Evolutionary conservation across 2,113 vertebrate genomes (phyloP).

Genomic region (Ranitomeya variabilis): DNA sequence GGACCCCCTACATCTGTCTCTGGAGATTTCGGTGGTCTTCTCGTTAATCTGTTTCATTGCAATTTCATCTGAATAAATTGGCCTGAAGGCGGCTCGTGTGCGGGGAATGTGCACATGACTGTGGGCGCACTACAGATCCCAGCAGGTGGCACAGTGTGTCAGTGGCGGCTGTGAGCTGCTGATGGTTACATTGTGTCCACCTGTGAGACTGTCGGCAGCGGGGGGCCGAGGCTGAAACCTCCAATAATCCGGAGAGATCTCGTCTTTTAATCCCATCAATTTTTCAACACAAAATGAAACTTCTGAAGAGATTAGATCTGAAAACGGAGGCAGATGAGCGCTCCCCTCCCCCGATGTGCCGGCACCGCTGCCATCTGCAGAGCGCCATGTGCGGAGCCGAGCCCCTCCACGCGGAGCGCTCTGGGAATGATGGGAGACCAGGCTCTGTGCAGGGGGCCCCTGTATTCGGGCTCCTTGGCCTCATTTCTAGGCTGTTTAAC

Average conservation of each 20-base stretch:
- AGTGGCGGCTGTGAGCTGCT: neutral
- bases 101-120: neutral
- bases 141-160: neutral
- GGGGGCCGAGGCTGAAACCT: no score
- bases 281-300: neutral
- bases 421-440: no score
- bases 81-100: neutral
- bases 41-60: slow-evolving; percentile 16
- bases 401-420: no score
- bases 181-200: no score
- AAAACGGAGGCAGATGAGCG: no score
- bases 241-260: neutral
- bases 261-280: neutral
- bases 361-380: no score
- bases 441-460: no score
- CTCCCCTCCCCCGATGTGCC: no score
- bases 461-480: no score
- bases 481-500: no score
- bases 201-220: no score
- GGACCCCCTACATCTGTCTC: slow-evolving; percentile 28
- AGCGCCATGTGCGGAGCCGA: no score
- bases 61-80: neutral
- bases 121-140: neutral
- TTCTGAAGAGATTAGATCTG: neutral
- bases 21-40: slow-evolving; percentile 44